Conservation (phyloP, 2,888 invertebrate species). For the Hemaris fuciformis region DNA sequence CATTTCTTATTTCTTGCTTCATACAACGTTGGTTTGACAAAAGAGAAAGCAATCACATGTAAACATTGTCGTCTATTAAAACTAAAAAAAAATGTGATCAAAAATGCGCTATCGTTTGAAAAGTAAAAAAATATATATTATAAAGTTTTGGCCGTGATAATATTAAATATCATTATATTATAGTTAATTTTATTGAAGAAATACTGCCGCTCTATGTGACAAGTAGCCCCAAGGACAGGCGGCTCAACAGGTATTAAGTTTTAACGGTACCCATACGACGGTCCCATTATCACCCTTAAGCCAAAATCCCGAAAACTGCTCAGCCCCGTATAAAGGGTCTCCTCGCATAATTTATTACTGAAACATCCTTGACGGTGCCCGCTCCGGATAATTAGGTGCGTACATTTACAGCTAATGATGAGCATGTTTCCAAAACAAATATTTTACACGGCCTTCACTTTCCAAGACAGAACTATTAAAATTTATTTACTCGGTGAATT, state of each 20-base stretch:
- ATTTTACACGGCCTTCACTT: background rate
- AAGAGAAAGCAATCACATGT: too few species aligned
- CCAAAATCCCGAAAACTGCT: conserved; percentile 56
- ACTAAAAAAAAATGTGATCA: too few species aligned
- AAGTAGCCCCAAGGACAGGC: conserved; percentile 1
- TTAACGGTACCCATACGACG: conserved; percentile 49
- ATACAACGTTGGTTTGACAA: too few species aligned
- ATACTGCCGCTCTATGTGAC: background rate
- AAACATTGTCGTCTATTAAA: too few species aligned
- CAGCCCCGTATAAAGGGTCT: conserved; percentile 50
- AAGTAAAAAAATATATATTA: too few species aligned
- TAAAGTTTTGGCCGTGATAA: too few species aligned
- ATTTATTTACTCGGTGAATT: background rate
- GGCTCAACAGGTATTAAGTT: conserved; percentile 53
- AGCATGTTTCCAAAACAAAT: background rate
- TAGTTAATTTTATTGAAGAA: background rate
- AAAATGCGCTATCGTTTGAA: too few species aligned
- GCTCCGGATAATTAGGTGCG: conserved; percentile 44
- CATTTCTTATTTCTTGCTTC: too few species aligned
- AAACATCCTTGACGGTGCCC: conserved; percentile 51
- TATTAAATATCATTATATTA: too few species aligned
- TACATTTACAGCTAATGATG: conserved; percentile 15
- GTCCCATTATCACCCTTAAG: conserved; percentile 55
- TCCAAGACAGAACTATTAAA: background rate
- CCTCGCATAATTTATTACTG: conserved; percentile 53